These are phyloP conservation scores for Drosophila neotestacea DNA, from an alignment of 2,888 invertebrate genomes.

Conservation along the genomic window DNA sequence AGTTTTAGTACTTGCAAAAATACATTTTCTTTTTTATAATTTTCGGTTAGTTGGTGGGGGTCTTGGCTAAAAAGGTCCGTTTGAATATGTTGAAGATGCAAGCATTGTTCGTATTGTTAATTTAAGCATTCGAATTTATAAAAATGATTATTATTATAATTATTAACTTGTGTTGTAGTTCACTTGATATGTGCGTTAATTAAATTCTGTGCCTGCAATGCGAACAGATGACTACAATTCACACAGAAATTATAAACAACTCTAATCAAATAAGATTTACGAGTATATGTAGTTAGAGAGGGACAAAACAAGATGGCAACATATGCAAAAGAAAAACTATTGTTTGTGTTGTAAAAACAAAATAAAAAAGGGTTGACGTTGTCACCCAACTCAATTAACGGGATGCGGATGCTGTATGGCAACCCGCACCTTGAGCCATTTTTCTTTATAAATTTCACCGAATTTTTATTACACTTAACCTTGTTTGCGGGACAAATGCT, in stretches of 20 bases:
- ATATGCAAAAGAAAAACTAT: constrained; percentile 69
- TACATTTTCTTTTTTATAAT: too few relatives aligned
- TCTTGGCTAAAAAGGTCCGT: too few relatives aligned
- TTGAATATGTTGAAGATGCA: too few relatives aligned
- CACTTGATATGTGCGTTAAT: constrained; percentile 7
- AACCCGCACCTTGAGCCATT: constrained; percentile 69
- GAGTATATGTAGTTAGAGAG: constrained; percentile 6
- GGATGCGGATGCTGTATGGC: constrained; percentile 30
- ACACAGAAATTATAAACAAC: constrained; percentile 45
- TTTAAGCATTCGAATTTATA: not conserved
- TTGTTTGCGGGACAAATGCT: constrained; percentile 60
- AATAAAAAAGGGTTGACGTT: constrained; percentile 62
- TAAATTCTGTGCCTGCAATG: constrained; percentile 6
- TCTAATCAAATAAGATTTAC: constrained; percentile 49
- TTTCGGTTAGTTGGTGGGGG: too few relatives aligned
- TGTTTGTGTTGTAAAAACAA: not conserved
- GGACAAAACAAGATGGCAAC: constrained; percentile 21
- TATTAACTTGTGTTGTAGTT: constrained; percentile 4
- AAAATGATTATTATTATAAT: not conserved
- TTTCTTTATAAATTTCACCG: constrained; percentile 67
- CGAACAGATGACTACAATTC: constrained; percentile 47
- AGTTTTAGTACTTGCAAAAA: too few relatives aligned
- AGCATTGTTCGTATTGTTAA: too few relatives aligned
- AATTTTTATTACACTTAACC: constrained; percentile 77
- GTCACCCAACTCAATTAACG: constrained; percentile 70